Evolutionary conservation across 2,113 vertebrate species (phyloP).

Genomic region (Alectura lathami): DNA sequence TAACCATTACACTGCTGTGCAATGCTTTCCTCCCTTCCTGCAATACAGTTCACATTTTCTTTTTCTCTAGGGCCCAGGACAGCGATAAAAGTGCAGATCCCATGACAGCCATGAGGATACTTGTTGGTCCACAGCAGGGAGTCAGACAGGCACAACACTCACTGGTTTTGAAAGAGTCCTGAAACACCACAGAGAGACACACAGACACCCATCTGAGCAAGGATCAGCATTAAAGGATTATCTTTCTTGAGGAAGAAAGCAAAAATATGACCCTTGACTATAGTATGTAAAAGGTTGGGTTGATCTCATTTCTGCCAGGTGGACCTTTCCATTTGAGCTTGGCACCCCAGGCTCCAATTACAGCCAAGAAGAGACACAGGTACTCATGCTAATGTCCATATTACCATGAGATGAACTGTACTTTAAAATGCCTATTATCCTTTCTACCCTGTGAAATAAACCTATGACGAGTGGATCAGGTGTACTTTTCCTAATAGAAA

Average conservation of each 20-base stretch:
- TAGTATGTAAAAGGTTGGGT: neutral
- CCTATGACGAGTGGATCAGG: neutral
- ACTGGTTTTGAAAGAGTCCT: neutral
- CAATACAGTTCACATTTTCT: neutral
- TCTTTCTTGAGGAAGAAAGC: neutral
- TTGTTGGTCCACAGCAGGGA: neutral
- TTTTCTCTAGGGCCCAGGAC: neutral
- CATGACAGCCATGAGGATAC: neutral
- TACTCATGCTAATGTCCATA: conserved; percentile 10
- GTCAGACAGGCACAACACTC: neutral
- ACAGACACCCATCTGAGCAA: neutral
- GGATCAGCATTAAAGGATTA: neutral
- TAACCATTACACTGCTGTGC: neutral
- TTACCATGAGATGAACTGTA: conserved; percentile 26
- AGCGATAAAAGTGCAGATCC: neutral
- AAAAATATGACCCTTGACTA: neutral
- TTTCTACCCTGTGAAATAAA: conserved; percentile 36
- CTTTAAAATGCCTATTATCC: conserved; percentile 16
- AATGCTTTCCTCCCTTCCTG: neutral
- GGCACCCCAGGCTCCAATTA: conserved; percentile 28
- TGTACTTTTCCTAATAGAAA: neutral
- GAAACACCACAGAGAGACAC: neutral
- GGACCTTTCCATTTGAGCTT: neutral
- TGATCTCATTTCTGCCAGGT: neutral
- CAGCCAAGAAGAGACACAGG: neutral